Percentiles rank a stretch among this genome's conserved stretches.
Evolutionary conservation across 2,888 invertebrate species (phyloP).

Genomic region (Ecliptopera silaceata): DNA sequence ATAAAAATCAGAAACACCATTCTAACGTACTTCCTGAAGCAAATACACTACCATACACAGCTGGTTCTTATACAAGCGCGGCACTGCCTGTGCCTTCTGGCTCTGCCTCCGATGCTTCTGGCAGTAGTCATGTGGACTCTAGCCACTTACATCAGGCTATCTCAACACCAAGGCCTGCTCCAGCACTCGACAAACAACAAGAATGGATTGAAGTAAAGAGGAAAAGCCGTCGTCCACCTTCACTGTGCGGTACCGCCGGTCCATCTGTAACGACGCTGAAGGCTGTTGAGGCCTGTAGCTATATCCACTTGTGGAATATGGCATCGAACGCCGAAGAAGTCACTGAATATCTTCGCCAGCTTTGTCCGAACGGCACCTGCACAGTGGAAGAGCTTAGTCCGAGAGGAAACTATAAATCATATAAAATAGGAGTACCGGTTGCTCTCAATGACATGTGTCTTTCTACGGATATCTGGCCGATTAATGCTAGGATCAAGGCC

Average conservation of each 20-base stretch:
- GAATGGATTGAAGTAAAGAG: background rate
- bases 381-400: background rate
- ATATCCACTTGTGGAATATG: constrained; percentile 3
- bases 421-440: too few relatives aligned
- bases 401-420: background rate
- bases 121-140: background rate
- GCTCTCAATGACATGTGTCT: too few relatives aligned
- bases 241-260: background rate
- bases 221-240: background rate
- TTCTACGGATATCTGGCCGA: too few relatives aligned
- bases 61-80: background rate
- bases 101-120: background rate
- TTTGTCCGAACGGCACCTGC: background rate
- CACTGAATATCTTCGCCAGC: background rate
- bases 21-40: background rate
- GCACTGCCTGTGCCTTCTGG: background rate
- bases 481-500: too few relatives aligned
- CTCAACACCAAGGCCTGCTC: background rate
- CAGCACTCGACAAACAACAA: background rate
- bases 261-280: background rate
- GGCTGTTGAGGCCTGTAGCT: background rate
- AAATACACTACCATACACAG: background rate
- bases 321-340: background rate
- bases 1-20: background rate
- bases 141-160: background rate